Conservation (phyloP, 2,113 vertebrate genomes). For the Larimichthys polyactis region DNA sequence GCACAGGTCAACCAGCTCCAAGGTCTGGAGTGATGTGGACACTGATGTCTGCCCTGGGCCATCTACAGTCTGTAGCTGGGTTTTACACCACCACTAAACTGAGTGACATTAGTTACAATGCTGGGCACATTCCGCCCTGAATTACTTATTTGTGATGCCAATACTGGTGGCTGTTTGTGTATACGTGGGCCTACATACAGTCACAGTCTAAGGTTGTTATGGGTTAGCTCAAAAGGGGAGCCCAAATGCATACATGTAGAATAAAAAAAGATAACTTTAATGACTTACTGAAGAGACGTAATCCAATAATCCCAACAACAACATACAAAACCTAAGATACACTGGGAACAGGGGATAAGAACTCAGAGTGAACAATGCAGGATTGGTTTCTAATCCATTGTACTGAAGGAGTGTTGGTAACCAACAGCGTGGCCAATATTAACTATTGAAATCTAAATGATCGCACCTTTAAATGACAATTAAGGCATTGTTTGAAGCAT, state of each 20-base stretch:
- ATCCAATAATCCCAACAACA: too few species aligned
- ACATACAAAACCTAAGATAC: too few species aligned
- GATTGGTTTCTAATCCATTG: neutral
- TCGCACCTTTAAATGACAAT: neutral
- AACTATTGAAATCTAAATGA: neutral
- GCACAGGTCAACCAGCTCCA: constrained; percentile 79
- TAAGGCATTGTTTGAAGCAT: neutral
- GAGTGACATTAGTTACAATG: constrained; percentile 24
- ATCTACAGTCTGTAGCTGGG: constrained; percentile 60
- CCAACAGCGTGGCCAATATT: neutral
- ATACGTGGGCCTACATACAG: neutral
- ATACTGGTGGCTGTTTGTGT: constrained; percentile 3
- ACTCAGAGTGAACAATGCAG: too few species aligned
- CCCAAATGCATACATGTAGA: too few species aligned
- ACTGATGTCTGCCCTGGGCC: constrained; percentile 72
- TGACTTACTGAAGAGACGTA: too few species aligned
- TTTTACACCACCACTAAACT: constrained; percentile 30
- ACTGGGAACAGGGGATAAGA: too few species aligned
- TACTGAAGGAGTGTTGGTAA: neutral
- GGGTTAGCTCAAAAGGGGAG: too few species aligned
- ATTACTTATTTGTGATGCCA: constrained; percentile 36
- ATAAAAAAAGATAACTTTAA: too few species aligned
- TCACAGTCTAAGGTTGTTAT: neutral
- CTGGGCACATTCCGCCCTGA: constrained; percentile 27
- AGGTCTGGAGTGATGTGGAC: constrained; percentile 74